phyloP scores from a whole-genome alignment of 2,113 vertebrate species.

The Vicugna pacos region DNA sequence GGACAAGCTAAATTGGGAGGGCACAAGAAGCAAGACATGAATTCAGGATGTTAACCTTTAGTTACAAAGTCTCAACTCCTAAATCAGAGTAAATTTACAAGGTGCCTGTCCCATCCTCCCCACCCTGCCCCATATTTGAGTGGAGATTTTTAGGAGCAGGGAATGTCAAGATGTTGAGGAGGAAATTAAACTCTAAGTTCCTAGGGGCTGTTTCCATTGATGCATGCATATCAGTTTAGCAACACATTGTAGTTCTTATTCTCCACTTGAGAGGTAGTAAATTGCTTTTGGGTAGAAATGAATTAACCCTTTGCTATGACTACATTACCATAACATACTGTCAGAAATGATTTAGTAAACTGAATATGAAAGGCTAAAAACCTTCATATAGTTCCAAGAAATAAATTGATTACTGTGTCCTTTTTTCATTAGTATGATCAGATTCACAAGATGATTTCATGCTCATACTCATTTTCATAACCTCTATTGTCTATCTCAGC shows the following conservation, averaged over 20 bases:
- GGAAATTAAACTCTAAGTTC: conserved; percentile 67
- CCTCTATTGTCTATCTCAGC: background rate
- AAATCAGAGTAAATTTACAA: conserved; percentile 60
- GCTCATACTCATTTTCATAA: conserved; percentile 42
- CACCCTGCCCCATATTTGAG: conserved; percentile 24
- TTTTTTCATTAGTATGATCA: conserved; percentile 64
- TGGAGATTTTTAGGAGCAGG: conserved; percentile 68
- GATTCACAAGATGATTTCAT: conserved; percentile 31
- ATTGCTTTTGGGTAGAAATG: conserved; percentile 62
- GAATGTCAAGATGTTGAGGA: conserved; percentile 72
- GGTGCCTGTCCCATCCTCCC: background rate
- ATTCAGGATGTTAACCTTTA: conserved; percentile 64
- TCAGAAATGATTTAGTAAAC: conserved; percentile 71
- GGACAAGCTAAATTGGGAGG: background rate
- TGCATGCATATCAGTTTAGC: conserved; percentile 74
- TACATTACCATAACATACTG: conserved; percentile 42
- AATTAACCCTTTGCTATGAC: conserved; percentile 71
- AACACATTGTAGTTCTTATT: conserved; percentile 27
- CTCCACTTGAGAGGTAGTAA: conserved; percentile 62
- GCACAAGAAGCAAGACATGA: conserved; percentile 70
- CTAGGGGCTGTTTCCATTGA: conserved; percentile 69
- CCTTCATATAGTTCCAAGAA: conserved; percentile 45
- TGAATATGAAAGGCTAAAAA: conserved; percentile 50
- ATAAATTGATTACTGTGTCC: conserved; percentile 55
- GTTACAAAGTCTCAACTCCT: conserved; percentile 68